Base-by-base conservation (phyloP, 2,113 vertebrate species). In the Nymphicus hollandicus region DNA sequence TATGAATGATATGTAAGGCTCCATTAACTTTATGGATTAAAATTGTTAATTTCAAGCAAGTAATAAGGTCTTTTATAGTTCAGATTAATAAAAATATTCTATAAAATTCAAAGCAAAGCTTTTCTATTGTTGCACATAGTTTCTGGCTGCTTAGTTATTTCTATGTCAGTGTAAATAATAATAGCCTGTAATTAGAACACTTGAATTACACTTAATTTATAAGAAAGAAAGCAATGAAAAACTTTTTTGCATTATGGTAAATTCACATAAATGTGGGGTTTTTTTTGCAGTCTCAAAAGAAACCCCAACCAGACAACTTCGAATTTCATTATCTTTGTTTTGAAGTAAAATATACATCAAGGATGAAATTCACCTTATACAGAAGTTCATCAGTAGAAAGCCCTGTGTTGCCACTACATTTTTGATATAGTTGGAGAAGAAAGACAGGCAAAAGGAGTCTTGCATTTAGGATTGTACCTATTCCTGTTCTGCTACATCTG, bases 261-360 rank as follows among this genome's bases (percentile, higher is more conserved):
- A 77, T 52, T 60, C 17, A 46, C 2, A 17, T 56, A 28, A 1
- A 6, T 14, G 7, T 55, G 9, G 1, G 2, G 0, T 10, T 10
- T 18, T 12, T 56, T 94, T 52, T 65, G 35, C 23, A 29, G 25
- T 66, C 55, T 50, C 24, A 52, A 10, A 46, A 53, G 33, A 39
- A 20, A 7, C 2, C 5, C n/a, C 31, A 44, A 23, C 15, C n/a
- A 63, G 46, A 27, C 3, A 50, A 11, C 3, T 52, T 76, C 10
- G 2, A 82, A 88, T 92, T 31, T 6, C 6, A 12, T 70, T 81
- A 15, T 28, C 18, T 66, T 76, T 79, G 13, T 74, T 63, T 92
- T 7, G 3, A 33, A 82, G 17, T 17, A n/a, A 92, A 91, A 58
- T 4, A 77, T 16, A 61, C 15, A 47, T 27, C 8, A 60, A 44